Evolutionary conservation across 2,888 invertebrate species (phyloP), one percentile per base, ranked within the genome.

Genomic region (Augiades crinisus): DNA sequence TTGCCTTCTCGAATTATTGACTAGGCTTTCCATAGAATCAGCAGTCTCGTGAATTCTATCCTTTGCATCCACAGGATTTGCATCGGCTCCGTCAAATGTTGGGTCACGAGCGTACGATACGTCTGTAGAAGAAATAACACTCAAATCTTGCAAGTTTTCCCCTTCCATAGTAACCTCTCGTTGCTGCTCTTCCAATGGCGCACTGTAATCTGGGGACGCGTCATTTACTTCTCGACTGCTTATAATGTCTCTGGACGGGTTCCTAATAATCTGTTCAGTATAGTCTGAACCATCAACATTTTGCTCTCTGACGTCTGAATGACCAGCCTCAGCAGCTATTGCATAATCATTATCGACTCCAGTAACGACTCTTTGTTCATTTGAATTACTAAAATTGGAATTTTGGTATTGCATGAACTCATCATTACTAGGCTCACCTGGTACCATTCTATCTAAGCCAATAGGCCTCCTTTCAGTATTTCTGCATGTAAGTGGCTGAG

Each of bases 371-470:
- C 92, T 78, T 47, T 87, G 80, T 47, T 86, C 86, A 52, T 89
- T 82, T 64, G 85, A 8, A 68, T 78, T 62, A 64, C 80, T 62
- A 72, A 85, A 88, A 68, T 81, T 75, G 27, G 76, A 55, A 21
- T 65, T 63, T 51, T 76, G 72, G 62, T 82, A 84, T 61, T 81
- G 77, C 22, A 79, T 56, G 65, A 88, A 89, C 34, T 81, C 82
- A 55, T 75, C 80, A 38, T 90, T 89, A 64, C 91, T 91, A 0
- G 92, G 90, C 67, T 92, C 92, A 0, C 93, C 93, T 0, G 92
- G 92, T 8, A 93, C 90, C 92, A 92, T 92, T 44, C 93, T 83
- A 51, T 90, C 91, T 8, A 92, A 72, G 1, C 91, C 92, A 31
- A 90, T 81, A 0, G 91, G 92, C 21, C 91, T 81, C 43, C 85